These are phyloP conservation scores for Columbina picui DNA, from an alignment of 2,113 vertebrate genomes.

Conservation along the genomic window DNA sequence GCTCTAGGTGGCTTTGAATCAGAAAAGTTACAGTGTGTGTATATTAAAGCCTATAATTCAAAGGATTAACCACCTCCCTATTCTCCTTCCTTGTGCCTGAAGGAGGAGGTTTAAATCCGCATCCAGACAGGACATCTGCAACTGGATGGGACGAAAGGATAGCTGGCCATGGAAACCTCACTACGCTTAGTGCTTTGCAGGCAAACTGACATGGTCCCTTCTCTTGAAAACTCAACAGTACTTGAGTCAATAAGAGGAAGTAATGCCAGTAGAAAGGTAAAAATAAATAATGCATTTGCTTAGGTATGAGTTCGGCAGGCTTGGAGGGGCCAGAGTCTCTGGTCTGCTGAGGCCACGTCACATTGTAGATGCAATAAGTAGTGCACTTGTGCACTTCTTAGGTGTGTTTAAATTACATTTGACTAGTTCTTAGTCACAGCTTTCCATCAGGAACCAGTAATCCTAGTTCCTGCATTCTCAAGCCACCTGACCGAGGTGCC, in stretches of 20 bases:
- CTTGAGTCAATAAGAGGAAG: background rate
- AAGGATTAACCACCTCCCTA: fast-evolving
- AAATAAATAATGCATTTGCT: background rate
- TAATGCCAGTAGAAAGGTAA: background rate
- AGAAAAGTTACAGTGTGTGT: fast-evolving
- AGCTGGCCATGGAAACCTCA: background rate
- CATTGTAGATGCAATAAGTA: background rate
- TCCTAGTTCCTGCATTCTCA: background rate
- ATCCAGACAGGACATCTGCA: background rate
- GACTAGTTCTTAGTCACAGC: background rate
- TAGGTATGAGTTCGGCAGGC: background rate
- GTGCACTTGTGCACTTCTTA: background rate
- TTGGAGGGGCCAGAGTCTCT: background rate
- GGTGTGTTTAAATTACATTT: background rate
- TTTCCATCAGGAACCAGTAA: background rate
- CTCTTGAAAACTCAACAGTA: background rate
- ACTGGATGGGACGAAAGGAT: background rate
- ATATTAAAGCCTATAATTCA: background rate
- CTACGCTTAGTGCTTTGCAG: background rate
- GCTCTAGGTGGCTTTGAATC: background rate
- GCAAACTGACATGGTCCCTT: background rate
- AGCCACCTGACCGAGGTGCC: background rate
- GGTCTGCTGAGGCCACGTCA: background rate
- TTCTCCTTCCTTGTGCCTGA: background rate
- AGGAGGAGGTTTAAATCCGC: background rate